Evolutionary conservation across 2,797 vertebrate genomes (phyloP), one percentile per base, ranked within the genome.

Genomic region (Eospalax fontanierii): DNA sequence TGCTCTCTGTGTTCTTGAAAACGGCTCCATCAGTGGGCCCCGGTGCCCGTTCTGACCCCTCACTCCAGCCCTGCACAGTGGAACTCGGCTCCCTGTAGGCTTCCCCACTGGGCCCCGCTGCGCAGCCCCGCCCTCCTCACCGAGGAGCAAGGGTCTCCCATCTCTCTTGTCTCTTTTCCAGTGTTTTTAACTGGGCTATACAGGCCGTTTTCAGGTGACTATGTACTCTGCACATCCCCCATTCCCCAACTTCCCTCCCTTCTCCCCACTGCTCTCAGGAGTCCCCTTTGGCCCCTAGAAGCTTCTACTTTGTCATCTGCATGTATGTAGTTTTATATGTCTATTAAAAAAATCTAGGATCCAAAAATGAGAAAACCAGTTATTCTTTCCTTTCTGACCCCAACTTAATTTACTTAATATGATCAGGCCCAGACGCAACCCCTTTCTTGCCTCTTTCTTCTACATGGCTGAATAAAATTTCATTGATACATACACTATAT

Each of bases 81-180:
- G 81, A 4, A 7, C 68, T 59, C 8, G 3, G 7, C 26, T 16
- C 5, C n/a, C 63, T 9, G n/a, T 15, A 16, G 5, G 0, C 11
- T 57, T 11, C 63, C n/a, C 2, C 8, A 8, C 18, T 2, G 4
- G 0, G 0, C 10, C n/a, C 11, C 3, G 4, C 7, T 21, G 1
- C 5, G 1, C 1, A 18, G 12, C 4, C 15, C 22, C 9, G 1
- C 12, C 28, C 6, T 30, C 19, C 24, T 73, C 40, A 43, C 7
- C 18, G 12, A 65, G 30, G 10, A 19, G 38, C 16, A 22, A 68
- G 8, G 22, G 33, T 28, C 40, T 12, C 6, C 38, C 6, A 8
- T 73, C n/a, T 63, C 61, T 86, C 26, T 40, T 18, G 4, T 85
- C 65, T 19, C 3, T 40, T 15, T 38, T 11, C 3, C 30, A 26